Conservation (phyloP, 2,888 invertebrate genomes). For the Rhamphomyia laevipes region DNA sequence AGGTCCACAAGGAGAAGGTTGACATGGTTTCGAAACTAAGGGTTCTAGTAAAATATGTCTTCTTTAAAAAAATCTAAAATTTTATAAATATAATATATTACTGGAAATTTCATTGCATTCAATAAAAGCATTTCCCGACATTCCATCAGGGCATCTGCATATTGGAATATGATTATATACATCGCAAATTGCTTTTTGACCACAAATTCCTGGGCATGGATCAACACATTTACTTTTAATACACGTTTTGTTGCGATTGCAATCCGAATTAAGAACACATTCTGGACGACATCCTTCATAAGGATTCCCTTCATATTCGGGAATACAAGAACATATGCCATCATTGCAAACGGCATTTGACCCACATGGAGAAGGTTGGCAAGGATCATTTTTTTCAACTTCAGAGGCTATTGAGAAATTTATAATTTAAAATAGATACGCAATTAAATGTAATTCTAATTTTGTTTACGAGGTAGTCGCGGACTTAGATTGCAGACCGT, state of each 20-base stretch:
- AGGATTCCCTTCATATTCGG: slow-evolving; percentile 66
- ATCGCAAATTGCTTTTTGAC: slow-evolving; percentile 57
- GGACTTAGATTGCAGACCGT: slow-evolving; percentile 35
- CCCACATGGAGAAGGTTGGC: slow-evolving; percentile 56
- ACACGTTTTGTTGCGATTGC: slow-evolving; percentile 55
- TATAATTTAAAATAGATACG: no score
- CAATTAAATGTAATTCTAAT: no score
- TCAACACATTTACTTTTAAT: slow-evolving; percentile 57
- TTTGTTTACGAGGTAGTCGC: slow-evolving; percentile 13
- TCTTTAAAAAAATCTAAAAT: slow-evolving; percentile 8
- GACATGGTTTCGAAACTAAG: slow-evolving; percentile 47
- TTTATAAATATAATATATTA: slow-evolving; percentile 30
- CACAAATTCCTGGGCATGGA: slow-evolving; percentile 67
- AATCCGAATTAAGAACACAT: slow-evolving; percentile 61
- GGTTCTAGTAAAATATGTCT: slow-evolving; percentile 26
- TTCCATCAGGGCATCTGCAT: slow-evolving; percentile 56
- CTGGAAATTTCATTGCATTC: slow-evolving; percentile 44
- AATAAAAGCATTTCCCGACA: slow-evolving; percentile 57
- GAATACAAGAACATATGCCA: slow-evolving; percentile 58
- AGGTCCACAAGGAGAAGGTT: slow-evolving; percentile 63
- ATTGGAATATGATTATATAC: slow-evolving; percentile 65
- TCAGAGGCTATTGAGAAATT: slow-evolving; percentile 16
- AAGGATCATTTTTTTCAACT: slow-evolving; percentile 41
- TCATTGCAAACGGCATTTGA: slow-evolving; percentile 50
- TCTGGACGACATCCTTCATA: slow-evolving; percentile 66